A percentile compares a stretch with the other conserved stretches of the same genome.
These are phyloP conservation scores for Chaetorhynchus papuensis DNA, from an alignment of 2,113 vertebrate species.

Conservation along the genomic window DNA sequence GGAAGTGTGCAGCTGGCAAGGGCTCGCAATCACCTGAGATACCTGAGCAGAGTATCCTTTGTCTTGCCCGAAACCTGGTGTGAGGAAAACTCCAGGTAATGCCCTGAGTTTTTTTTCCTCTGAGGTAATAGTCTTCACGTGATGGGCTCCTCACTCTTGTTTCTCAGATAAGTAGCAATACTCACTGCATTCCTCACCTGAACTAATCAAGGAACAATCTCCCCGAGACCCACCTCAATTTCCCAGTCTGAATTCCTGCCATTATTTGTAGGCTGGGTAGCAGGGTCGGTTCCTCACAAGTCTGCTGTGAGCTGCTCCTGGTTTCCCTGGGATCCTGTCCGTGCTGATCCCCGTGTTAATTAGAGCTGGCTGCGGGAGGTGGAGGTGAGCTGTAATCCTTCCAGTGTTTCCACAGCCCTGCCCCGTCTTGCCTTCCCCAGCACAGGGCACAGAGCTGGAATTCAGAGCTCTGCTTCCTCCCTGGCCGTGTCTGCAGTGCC, in stretches of 20 bases:
- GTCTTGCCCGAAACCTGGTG: not conserved
- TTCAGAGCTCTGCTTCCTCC: not conserved
- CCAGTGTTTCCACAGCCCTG: not conserved
- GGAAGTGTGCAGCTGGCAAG: not conserved
- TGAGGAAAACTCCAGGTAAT: not conserved
- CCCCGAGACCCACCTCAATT: not conserved
- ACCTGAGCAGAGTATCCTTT: not conserved
- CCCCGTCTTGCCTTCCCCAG: not conserved
- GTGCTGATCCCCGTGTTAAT: not conserved
- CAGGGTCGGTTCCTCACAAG: not conserved
- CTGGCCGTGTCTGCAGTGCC: not conserved
- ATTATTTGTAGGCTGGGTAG: not conserved
- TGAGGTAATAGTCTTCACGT: not conserved
- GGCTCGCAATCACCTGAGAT: not conserved
- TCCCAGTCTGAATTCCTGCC: not conserved
- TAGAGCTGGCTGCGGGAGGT: not conserved
- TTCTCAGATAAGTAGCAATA: not conserved
- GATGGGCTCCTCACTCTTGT: not conserved
- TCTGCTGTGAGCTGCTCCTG: not conserved
- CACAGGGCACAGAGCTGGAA: not conserved
- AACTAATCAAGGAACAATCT: not conserved
- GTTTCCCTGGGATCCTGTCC: not conserved
- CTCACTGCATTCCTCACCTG: not conserved
- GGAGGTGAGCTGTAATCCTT: not conserved
- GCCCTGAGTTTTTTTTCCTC: not conserved